Conservation (phyloP, 2,113 vertebrate genomes). For the Ptyas mucosa region DNA sequence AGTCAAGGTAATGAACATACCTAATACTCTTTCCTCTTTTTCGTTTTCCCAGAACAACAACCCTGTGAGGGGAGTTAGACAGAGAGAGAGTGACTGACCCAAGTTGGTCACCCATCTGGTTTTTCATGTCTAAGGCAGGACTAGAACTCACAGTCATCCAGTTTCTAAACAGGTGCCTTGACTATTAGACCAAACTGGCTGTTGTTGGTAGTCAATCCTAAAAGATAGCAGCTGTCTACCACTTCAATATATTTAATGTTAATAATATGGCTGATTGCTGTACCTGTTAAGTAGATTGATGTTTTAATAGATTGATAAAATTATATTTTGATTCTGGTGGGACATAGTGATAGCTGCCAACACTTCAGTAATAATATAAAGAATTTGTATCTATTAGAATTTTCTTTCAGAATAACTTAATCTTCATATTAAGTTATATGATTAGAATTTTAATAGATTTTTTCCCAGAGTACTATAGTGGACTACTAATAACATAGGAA, state of each 20-base stretch:
- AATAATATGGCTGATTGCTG: neutral
- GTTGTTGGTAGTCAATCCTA: neutral
- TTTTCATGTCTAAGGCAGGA: neutral
- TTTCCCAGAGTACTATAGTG: conserved; percentile 66
- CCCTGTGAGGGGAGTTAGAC: neutral
- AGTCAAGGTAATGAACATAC: neutral
- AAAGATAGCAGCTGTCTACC: neutral
- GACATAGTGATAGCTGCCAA: conserved; percentile 72
- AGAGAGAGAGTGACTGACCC: neutral
- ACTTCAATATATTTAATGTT: neutral
- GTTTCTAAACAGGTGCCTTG: neutral
- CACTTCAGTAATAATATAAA: conserved; percentile 72
- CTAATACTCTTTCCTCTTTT: neutral
- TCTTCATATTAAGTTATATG: conserved; percentile 75
- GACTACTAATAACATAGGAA: conserved; percentile 68
- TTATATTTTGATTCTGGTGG: conserved; percentile 72
- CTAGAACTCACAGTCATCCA: neutral
- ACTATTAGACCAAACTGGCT: neutral
- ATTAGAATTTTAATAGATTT: conserved; percentile 76
- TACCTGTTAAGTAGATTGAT: conserved; percentile 6
- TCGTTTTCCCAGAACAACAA: neutral
- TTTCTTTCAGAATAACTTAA: conserved; percentile 75
- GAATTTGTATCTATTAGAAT: conserved; percentile 77
- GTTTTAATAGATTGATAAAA: conserved; percentile 73
- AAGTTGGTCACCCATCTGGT: neutral